These are phyloP conservation scores for Heliocidaris erythrogramma DNA, from an alignment of 35 echinoderm and acorn worm genomes.

Conservation along the genomic window DNA sequence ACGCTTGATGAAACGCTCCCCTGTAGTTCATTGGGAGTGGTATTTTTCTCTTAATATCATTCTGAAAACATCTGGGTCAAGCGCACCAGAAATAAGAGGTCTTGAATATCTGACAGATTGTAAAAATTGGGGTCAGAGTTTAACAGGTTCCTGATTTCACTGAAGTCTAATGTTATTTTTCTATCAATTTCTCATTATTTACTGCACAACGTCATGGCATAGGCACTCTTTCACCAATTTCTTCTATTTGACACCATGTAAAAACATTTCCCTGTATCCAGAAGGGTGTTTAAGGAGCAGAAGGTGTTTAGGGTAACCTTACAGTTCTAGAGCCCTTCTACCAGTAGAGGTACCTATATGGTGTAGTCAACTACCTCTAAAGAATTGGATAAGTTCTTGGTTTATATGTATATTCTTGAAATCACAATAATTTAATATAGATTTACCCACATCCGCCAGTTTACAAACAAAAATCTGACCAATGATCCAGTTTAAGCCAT, in stretches of 20 bases:
- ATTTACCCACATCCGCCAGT: background rate
- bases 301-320: no score
- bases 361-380: background rate
- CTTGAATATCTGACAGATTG: slow-evolving; percentile 2
- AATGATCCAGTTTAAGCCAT: background rate
- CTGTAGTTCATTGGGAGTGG: no score
- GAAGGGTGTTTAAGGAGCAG: background rate
- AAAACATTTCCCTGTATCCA: background rate
- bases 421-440: no score
- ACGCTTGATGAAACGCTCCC: no score
- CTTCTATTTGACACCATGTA: background rate
- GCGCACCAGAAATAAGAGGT: background rate
- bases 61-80: background rate
- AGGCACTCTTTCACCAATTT: background rate
- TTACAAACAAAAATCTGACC: background rate
- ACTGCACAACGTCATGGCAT: background rate
- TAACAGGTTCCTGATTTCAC: background rate
- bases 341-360: background rate
- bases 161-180: background rate
- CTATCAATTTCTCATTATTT: slow-evolving; percentile 19
- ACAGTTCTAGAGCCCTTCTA: no score
- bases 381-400: background rate
- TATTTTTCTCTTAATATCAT: background rate
- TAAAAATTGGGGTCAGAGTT: background rate
- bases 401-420: no score